Percentiles rank a stretch among this genome's conserved stretches.
Conservation (phyloP, 1,140 invertebrate genomes). For the Helicoverpa zea region DNA sequence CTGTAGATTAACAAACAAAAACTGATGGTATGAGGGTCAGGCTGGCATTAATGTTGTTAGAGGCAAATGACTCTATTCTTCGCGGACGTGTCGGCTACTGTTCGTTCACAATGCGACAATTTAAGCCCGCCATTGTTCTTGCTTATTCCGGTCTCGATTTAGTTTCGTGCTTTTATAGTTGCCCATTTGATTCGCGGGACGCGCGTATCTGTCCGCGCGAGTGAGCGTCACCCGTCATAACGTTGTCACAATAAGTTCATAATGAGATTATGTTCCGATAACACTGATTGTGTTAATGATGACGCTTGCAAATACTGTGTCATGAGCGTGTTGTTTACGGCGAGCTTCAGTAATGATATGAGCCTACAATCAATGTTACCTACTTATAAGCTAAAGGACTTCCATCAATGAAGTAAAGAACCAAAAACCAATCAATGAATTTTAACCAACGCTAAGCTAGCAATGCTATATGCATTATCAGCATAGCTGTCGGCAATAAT, state of each 20-base stretch:
- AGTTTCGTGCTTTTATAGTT: slow-evolving; percentile 83
- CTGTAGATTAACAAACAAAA: slow-evolving; percentile 87
- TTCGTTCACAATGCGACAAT: slow-evolving; percentile 82
- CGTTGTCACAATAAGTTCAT: slow-evolving; percentile 45
- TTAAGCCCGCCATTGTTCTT: slow-evolving; percentile 82
- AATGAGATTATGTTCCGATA: slow-evolving; percentile 28
- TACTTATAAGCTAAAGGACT: too few relatives aligned
- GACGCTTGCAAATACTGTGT: slow-evolving; percentile 1
- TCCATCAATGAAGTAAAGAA: too few relatives aligned
- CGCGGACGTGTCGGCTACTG: slow-evolving; percentile 70
- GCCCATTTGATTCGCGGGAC: slow-evolving; percentile 74
- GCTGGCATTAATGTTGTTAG: slow-evolving; percentile 80
- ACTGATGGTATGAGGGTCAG: slow-evolving; percentile 84
- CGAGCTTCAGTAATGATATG: slow-evolving; percentile 9
- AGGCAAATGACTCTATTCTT: slow-evolving; percentile 86
- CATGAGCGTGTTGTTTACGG: background rate
- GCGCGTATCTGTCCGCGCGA: slow-evolving; percentile 53
- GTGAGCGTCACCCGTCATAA: slow-evolving; percentile 27
- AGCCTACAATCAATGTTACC: too few relatives aligned
- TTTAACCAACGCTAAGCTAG: too few relatives aligned
- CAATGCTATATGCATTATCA: too few relatives aligned
- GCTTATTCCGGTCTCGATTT: slow-evolving; percentile 79
- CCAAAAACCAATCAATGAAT: too few relatives aligned
- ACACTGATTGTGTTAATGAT: slow-evolving; percentile 39
- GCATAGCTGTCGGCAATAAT: too few relatives aligned